Evolutionary conservation across 2,797 vertebrate species (phyloP).

Genomic region (Gila robusta): DNA sequence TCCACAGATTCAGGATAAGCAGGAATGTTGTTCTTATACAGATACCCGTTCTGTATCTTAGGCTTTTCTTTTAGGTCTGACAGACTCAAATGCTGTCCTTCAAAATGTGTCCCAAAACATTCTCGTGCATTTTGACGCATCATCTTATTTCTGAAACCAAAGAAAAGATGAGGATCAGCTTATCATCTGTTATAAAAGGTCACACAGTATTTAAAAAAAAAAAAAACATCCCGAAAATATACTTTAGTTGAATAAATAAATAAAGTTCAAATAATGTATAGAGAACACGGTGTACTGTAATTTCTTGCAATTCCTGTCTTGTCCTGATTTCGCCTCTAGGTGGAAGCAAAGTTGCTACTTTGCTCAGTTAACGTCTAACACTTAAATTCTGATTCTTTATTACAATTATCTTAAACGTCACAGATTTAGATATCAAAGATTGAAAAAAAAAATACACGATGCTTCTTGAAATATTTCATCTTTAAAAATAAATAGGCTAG

Average conservation of each 20-base stretch:
- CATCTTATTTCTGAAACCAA: constrained; percentile 16
- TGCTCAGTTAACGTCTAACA: no score
- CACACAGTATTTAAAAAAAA: neutral
- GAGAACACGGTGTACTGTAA: neutral
- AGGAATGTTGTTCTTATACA: constrained; percentile 43
- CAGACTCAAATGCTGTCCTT: constrained; percentile 41
- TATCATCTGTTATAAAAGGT: neutral
- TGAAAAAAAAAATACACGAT: no score
- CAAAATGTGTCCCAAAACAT: fast-evolving
- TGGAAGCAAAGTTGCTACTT: no score
- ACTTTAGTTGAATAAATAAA: neutral
- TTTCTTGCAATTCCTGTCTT: no score
- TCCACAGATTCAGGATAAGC: constrained; percentile 54
- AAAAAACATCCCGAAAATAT: neutral
- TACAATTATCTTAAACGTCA: no score
- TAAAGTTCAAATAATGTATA: neutral
- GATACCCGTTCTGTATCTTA: fast-evolving
- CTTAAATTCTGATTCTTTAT: no score
- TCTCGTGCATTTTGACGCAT: neutral
- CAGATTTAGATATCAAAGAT: no score
- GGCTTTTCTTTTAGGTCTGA: constrained; percentile 30
- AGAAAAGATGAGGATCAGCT: neutral
- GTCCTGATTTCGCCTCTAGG: no score
- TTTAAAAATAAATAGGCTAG: no score
- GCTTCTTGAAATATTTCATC: no score